Conservation (phyloP, 2,797 vertebrate species). For the Neosilurus hyrtlii region DNA sequence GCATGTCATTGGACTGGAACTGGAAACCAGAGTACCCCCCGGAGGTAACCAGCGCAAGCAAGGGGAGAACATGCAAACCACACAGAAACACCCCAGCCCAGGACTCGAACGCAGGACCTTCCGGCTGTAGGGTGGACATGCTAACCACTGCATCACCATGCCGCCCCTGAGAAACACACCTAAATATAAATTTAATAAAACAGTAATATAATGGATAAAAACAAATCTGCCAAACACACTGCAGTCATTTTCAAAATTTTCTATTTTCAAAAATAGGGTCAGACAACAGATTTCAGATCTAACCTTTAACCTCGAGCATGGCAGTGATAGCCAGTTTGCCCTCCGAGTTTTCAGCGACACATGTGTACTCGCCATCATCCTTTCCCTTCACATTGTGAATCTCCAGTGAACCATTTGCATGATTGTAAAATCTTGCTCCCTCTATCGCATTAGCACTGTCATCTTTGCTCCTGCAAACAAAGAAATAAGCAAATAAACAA, state of each 20-base stretch:
- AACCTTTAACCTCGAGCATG: constrained; percentile 86
- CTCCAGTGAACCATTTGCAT: constrained; percentile 84
- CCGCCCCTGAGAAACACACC: neutral
- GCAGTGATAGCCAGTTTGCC: constrained; percentile 81
- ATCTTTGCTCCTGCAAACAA: constrained; percentile 79
- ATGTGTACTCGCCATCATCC: constrained; percentile 84
- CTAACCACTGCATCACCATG: too few relatives aligned
- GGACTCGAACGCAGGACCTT: too few relatives aligned
- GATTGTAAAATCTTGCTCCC: constrained; percentile 66
- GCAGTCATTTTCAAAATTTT: too few relatives aligned
- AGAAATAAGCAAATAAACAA: neutral
- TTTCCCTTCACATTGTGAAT: constrained; percentile 73
- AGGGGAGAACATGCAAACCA: too few relatives aligned
- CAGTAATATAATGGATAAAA: neutral
- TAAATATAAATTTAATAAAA: neutral
- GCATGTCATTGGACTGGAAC: too few relatives aligned
- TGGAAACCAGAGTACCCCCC: too few relatives aligned
- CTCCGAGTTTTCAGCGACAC: constrained; percentile 82
- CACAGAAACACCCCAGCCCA: too few relatives aligned
- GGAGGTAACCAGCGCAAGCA: too few relatives aligned
- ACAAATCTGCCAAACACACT: neutral
- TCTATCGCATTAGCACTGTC: constrained; percentile 76
- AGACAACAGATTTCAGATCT: neutral
- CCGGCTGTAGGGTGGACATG: too few relatives aligned
- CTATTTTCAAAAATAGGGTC: neutral